Percentiles rank a stretch among this genome's conserved stretches.
Evolutionary conservation across 2,113 vertebrate species (phyloP).

Genomic region (Sminthopsis crassicaudata): DNA sequence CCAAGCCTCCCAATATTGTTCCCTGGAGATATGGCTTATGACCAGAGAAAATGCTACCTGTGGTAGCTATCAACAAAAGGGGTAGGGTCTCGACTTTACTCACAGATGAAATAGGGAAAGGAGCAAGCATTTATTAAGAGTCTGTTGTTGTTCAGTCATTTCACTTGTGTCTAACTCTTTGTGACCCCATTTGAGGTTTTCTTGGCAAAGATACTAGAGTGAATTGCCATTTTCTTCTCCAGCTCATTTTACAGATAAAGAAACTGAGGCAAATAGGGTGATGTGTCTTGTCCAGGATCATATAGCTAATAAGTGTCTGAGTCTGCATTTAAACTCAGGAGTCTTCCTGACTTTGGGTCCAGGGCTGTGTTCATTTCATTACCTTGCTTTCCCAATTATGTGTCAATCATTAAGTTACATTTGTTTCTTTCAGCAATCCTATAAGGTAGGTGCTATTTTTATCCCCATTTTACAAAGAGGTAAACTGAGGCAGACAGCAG

Average conservation of each 20-base stretch:
- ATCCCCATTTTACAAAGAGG: background rate
- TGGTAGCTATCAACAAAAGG: background rate
- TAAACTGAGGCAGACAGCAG: background rate
- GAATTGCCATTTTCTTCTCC: background rate
- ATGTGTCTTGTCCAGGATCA: background rate
- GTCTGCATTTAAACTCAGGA: background rate
- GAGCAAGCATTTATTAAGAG: background rate
- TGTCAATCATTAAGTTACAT: background rate
- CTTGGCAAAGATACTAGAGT: background rate
- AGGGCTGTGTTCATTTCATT: background rate
- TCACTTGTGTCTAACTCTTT: background rate
- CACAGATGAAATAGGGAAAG: background rate
- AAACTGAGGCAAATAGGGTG: background rate
- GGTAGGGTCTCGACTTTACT: background rate
- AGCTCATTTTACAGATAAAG: background rate
- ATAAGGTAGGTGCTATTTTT: background rate
- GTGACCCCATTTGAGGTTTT: background rate
- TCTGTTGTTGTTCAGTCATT: background rate
- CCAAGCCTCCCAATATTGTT: background rate
- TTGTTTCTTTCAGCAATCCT: background rate
- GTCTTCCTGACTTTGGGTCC: background rate
- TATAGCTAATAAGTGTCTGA: background rate
- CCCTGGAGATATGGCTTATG: background rate
- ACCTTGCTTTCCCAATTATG: background rate
- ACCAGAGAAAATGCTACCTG: background rate